Evolutionary conservation across 2,797 vertebrate species (phyloP), one percentile per base, ranked within the genome.

Genomic region (Mallotus villosus): DNA sequence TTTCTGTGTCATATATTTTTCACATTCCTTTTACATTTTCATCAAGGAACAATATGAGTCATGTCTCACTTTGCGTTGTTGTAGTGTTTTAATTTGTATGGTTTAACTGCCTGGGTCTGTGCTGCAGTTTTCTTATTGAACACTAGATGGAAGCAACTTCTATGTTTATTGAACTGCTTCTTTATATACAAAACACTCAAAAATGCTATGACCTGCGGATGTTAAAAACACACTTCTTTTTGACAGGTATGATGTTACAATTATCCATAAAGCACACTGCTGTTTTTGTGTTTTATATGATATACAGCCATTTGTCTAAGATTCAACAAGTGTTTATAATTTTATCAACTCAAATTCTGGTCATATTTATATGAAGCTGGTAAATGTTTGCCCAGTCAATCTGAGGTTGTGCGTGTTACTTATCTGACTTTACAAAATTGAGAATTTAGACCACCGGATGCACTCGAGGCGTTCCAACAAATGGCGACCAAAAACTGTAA

Each of bases 21-120:
- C 78, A 85, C 84, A 87, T 88, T 87, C 75, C 82, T 82, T 70
- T 75, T 82, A 71, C 57, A 24, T 74, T 84, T 77, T 76, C 27
- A 61, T 67, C 57, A 64, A 70, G 51, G 57, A 75, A 70, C 29
- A 62, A 17, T 74, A 41, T 72, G 19, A 80, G 74, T 78, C 58
- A 62, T 74, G 60, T 22, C 69, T 74, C 24, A 46, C 46, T n/a
- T 70, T 60, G 21, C 46, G 74, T 37, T 0, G 70, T 75, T 0
- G 71, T 75, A 9, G 34, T 5, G 58, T n/a, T 57, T 62, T 34
- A 32, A 24, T 34, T 62, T 46, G 51, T 55, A 55, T 17, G 51
- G 51, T 55, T 55, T 51, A 55, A 21, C 27, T 32, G 24, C n/a
- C 19, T 46, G 67, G 41, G 3, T 74, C 27, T 59, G 4, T 72